Evolutionary conservation across 2,888 invertebrate genomes (phyloP), one percentile per base, ranked within the genome.

Genomic region (Dasypogon diadema): DNA sequence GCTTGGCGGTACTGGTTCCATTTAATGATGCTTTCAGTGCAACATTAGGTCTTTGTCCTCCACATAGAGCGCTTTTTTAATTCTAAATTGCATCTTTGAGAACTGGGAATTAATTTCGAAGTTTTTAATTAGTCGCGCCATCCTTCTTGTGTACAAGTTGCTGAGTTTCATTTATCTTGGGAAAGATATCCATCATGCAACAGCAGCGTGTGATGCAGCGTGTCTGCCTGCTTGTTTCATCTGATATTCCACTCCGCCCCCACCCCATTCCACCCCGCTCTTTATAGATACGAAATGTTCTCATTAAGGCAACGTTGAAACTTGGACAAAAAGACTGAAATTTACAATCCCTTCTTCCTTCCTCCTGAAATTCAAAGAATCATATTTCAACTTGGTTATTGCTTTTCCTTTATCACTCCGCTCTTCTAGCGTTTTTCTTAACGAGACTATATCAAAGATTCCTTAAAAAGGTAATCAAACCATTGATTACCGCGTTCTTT

Each of bases 31-130:
- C 65, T 21, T 26, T 3, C 30, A 54, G 70, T 24, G 21, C 70
- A 34, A 54, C 70, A 70, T 54, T 70, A 30, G 70, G 70, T 70
- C 70, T 70, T 70, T 70, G 54, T 70, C 70, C 60, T 21, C 70
- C 12, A 46, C 21, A 70, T 34, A 34, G 54, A 54, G 24, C 30
- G 18, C 21, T 70, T 70, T 70, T 54, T 51, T 70, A 70, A 70
- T 70, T 70, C 70, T 54, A 70, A 70, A 70, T 70, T 70, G 70
- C 70, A 70, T 70, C 54, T 70, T 70, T 70, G 70, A 70, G 70
- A 70, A 34, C 54, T 65, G 37, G 54, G 70, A 70, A 70, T 70
- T 70, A 70, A 70, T 70, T 70, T 70, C 54, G 54, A 70, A 70
- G 70, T 70, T 70, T 70, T 70, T 70, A 70, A 70, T 70, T 70